A percentile compares a stretch with the other conserved stretches of the same genome.
phyloP scores from a whole-genome alignment of 2,797 vertebrate genomes.

The Lacerta agilis region DNA sequence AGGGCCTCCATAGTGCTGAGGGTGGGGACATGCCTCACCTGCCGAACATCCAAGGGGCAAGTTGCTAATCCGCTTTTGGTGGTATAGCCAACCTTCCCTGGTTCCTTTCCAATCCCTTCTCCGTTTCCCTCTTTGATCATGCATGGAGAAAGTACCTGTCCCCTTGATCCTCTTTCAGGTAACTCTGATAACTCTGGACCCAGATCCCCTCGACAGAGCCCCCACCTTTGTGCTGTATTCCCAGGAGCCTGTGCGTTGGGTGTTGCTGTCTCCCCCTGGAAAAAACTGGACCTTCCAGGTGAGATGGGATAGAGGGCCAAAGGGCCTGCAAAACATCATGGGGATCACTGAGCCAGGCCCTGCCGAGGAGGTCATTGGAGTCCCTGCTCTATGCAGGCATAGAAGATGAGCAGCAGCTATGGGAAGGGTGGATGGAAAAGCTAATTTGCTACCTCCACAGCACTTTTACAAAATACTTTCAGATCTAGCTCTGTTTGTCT shows the following conservation, averaged over 20 bases:
- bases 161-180: slow-evolving; percentile 19
- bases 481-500: neutral
- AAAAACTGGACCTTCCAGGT: slow-evolving; percentile 40
- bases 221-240: slow-evolving; percentile 81
- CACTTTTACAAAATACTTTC: neutral
- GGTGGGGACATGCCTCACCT: no score
- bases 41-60: neutral
- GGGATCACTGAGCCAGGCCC: neutral
- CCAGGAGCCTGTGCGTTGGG: slow-evolving; percentile 73
- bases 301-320: neutral
- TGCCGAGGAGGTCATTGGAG: neutral
- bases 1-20: neutral
- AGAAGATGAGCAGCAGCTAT: neutral
- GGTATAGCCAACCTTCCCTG: no score
- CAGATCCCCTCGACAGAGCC: slow-evolving; percentile 41
- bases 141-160: neutral
- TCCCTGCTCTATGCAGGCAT: neutral
- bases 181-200: slow-evolving; percentile 6
- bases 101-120: neutral
- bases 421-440: neutral
- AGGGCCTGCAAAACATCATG: neutral
- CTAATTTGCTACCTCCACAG: neutral
- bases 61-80: no score
- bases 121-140: no score
- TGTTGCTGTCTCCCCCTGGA: slow-evolving; percentile 47